Conservation (phyloP, 2,888 invertebrate species). For the Sinohyriopsis cumingii region DNA sequence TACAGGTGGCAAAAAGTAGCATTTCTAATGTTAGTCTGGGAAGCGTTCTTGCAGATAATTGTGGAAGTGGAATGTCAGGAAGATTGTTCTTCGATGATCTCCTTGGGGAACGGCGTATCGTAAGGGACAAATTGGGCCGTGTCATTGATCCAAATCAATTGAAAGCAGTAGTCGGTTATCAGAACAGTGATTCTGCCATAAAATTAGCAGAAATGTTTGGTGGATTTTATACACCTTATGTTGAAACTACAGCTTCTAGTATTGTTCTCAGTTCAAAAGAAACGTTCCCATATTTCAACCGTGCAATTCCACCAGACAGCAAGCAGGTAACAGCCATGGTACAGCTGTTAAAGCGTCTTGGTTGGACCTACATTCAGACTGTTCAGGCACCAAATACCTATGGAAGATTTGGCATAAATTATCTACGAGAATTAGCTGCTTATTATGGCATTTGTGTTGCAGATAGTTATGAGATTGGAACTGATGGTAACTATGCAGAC, state of each 20-base stretch:
- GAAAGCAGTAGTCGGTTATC: constrained; percentile 50
- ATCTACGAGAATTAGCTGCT: constrained; percentile 30
- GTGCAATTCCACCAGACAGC: constrained; percentile 53
- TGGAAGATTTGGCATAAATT: constrained; percentile 24
- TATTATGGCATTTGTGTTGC: constrained; percentile 46
- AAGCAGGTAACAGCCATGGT: constrained; percentile 60
- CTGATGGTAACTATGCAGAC: constrained; percentile 14
- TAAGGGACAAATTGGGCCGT: constrained; percentile 32
- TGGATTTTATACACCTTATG: constrained; percentile 75
- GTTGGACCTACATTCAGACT: constrained; percentile 71
- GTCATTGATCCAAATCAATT: constrained; percentile 52
- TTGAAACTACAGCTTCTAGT: constrained; percentile 51
- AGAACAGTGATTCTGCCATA: constrained; percentile 37
- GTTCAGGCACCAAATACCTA: constrained; percentile 56
- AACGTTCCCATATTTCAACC: constrained; percentile 50
- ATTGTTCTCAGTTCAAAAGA: constrained; percentile 23
- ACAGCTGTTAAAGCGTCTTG: constrained; percentile 62
- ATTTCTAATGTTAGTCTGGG: constrained; percentile 50
- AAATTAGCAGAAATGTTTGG: constrained; percentile 71
- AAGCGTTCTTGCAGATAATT: constrained; percentile 54
- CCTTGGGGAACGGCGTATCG: constrained; percentile 42
- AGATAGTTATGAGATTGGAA: constrained; percentile 32
- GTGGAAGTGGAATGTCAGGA: constrained; percentile 44
- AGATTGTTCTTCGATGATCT: constrained; percentile 52
- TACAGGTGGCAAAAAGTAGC: constrained; percentile 31